phyloP scores from a whole-genome alignment of 53 echinoderm and acorn worm genomes.

The Paracentrotus lividus region DNA sequence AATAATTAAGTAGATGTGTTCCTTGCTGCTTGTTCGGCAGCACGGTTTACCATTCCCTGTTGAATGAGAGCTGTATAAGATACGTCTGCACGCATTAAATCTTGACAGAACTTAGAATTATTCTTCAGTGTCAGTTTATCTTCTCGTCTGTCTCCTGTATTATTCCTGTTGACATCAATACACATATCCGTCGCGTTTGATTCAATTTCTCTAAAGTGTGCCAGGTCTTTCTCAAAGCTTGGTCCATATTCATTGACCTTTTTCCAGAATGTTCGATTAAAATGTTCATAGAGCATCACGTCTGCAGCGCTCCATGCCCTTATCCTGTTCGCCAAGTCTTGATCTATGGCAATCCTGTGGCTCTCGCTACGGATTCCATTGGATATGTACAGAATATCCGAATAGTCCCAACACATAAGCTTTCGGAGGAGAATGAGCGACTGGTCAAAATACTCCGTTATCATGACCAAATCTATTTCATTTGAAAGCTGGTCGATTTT shows the following conservation, averaged over 20 bases:
- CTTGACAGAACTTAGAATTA: constrained; percentile 55
- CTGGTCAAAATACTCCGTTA: constrained; percentile 83
- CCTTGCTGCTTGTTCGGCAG: constrained; percentile 38
- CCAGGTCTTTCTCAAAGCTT: constrained; percentile 64
- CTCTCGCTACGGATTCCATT: constrained; percentile 72
- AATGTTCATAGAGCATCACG: constrained; percentile 77
- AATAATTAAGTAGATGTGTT: too few relatives aligned
- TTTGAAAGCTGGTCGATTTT: constrained; percentile 68
- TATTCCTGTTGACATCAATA: constrained; percentile 41
- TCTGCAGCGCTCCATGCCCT: constrained; percentile 77
- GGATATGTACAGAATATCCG: constrained; percentile 77
- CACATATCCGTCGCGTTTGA: constrained; percentile 43
- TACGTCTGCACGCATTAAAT: constrained; percentile 61
- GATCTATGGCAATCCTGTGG: constrained; percentile 49
- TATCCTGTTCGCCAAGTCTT: constrained; percentile 49
- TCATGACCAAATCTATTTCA: constrained; percentile 78
- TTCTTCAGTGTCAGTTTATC: constrained; percentile 68
- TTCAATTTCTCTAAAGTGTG: constrained; percentile 54
- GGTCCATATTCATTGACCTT: constrained; percentile 75
- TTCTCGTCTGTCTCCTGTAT: constrained; percentile 55
- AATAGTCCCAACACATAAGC: constrained; percentile 77
- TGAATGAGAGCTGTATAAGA: constrained; percentile 60
- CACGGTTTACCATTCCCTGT: constrained; percentile 53
- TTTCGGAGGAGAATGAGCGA: constrained; percentile 76
- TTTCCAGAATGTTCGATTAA: constrained; percentile 79